These are phyloP conservation scores for Cremastinae sp. DNA, from an alignment of 2,888 invertebrate species.

Conservation along the genomic window DNA sequence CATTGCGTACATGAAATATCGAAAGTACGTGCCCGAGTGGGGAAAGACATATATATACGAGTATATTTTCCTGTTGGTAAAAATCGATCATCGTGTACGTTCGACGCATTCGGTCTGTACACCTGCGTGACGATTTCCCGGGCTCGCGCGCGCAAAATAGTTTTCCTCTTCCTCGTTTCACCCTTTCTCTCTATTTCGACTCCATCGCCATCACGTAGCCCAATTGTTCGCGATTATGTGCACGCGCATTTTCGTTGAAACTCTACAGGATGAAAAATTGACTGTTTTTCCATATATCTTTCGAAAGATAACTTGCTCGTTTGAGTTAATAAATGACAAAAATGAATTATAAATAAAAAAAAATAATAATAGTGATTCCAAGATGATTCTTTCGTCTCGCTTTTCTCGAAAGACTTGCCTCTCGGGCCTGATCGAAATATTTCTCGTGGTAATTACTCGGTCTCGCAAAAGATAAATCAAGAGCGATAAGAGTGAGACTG, in stretches of 20 bases:
- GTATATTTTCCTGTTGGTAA: slow-evolving; percentile 65
- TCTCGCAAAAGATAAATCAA: not conserved
- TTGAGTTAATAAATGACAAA: no score
- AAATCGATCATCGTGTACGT: slow-evolving; percentile 74
- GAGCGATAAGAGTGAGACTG: not conserved
- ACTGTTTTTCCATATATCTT: no score
- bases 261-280: no score
- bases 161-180: not conserved
- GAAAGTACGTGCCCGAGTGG: not conserved
- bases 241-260: not conserved
- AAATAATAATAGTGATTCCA: no score
- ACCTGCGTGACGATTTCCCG: slow-evolving; percentile 67
- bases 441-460: not conserved
- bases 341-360: no score
- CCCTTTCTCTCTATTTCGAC: slow-evolving; percentile 34
- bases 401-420: slow-evolving; percentile 24
- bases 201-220: not conserved
- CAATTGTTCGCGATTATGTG: not conserved
- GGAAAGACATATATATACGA: not conserved
- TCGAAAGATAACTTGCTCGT: no score
- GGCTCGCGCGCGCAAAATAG: slow-evolving; percentile 45
- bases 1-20: slow-evolving; percentile 20
- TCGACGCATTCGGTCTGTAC: slow-evolving; percentile 68
- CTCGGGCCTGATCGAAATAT: slow-evolving; percentile 5
- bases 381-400: no score